These are phyloP conservation scores for Lepilemur ruficaudatus DNA, from an alignment of 2,797 vertebrate genomes.

Conservation along the genomic window DNA sequence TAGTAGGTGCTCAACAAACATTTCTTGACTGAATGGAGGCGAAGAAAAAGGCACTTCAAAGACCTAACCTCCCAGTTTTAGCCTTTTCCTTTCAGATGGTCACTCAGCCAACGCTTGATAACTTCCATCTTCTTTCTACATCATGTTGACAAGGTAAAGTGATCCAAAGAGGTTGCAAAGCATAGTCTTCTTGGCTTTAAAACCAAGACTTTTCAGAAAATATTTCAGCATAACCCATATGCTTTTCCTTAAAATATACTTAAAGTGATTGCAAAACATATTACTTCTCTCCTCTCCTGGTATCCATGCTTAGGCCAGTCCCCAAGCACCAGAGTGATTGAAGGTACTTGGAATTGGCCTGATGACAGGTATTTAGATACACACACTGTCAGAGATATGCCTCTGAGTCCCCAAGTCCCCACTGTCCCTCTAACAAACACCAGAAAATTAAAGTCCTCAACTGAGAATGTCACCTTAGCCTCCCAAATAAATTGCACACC, in stretches of 20 bases:
- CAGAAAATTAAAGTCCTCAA: not conserved
- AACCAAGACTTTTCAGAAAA: conserved; percentile 11
- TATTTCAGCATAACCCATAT: not conserved
- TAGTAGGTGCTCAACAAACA: not conserved
- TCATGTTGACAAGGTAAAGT: not conserved
- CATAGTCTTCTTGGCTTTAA: not conserved
- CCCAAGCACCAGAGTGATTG: not conserved
- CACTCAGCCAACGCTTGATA: not conserved
- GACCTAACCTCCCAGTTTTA: not conserved
- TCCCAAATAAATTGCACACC: not conserved
- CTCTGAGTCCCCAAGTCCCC: not conserved
- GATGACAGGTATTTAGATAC: not conserved
- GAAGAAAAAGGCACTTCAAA: not conserved
- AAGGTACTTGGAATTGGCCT: not conserved
- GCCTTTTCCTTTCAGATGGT: not conserved
- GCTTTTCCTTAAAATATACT: not conserved
- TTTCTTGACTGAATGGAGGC: not conserved
- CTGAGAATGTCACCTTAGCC: not conserved
- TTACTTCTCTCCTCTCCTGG: not conserved
- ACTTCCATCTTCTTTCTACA: not conserved
- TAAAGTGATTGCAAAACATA: not conserved
- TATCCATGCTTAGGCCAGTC: not conserved
- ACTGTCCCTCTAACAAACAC: not conserved
- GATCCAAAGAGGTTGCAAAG: not conserved
- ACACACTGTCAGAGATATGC: not conserved